These are phyloP conservation scores for Aplocera efformata DNA, from an alignment of 2,888 invertebrate species.

Conservation along the genomic window DNA sequence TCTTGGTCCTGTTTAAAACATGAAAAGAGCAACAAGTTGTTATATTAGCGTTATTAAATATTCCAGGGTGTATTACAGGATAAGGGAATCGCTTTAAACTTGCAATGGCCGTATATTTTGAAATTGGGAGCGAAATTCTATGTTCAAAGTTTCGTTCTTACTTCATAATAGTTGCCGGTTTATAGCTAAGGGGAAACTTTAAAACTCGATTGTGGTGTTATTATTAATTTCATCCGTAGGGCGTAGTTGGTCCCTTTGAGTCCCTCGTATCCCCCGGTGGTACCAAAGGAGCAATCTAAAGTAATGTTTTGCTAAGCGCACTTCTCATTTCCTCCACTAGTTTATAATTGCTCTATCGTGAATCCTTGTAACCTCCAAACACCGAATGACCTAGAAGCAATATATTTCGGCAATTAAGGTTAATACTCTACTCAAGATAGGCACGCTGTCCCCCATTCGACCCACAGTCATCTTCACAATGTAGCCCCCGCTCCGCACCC, in stretches of 20 bases:
- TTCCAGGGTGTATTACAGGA: conserved; percentile 6
- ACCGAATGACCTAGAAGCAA: conserved; percentile 10
- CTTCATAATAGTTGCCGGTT: conserved; percentile 1
- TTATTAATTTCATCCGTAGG: no score
- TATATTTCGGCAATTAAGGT: conserved; percentile 19
- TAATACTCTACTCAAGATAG: conserved; percentile 18
- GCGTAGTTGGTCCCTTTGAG: no score
- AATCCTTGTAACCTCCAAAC: no score
- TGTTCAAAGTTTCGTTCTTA: conserved; percentile 2
- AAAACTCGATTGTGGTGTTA: no score
- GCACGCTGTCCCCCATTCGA: conserved; percentile 1
- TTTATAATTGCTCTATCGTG: no score
- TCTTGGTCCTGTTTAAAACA: no score
- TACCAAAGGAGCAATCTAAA: no score
- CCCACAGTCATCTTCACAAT: not conserved
- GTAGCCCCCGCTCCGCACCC: not conserved
- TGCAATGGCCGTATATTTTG: conserved; percentile 7
- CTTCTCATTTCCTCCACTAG: no score
- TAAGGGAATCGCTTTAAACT: conserved; percentile 10
- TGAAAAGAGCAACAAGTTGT: conserved; percentile 4
- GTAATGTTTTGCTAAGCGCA: no score
- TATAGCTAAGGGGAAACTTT: no score
- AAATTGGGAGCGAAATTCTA: conserved; percentile 8
- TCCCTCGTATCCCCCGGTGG: no score
- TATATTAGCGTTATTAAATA: conserved; percentile 2